Evolutionary conservation across 64 coral and sea anemone genomes (phyloP).

Genomic region (Montipora sp.): DNA sequence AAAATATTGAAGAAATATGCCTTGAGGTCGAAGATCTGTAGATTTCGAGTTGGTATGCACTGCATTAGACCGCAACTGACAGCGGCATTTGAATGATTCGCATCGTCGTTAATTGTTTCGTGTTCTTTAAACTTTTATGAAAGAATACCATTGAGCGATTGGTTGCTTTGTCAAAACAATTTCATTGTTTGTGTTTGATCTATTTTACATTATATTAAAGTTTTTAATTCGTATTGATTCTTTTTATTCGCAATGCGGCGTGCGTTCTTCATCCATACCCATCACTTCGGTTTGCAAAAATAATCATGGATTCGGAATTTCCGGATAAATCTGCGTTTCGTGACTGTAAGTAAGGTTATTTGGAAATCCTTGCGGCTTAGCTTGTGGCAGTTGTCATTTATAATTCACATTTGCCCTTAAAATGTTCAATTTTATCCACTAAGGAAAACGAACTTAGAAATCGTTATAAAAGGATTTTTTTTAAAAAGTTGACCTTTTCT

Average conservation of each 20-base stretch:
- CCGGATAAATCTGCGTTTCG: conserved; percentile 13
- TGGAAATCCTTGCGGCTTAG: neutral
- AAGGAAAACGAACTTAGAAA: neutral
- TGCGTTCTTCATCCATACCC: neutral
- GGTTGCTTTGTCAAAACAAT: conserved; percentile 34
- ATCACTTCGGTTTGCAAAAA: neutral
- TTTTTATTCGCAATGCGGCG: neutral
- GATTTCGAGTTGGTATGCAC: neutral
- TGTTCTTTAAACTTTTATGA: conserved; percentile 36
- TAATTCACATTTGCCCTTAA: conserved; percentile 19
- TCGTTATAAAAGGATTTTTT: neutral
- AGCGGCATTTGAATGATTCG: neutral
- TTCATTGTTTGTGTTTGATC: conserved; percentile 23
- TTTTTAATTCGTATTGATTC: neutral
- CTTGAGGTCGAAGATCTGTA: neutral
- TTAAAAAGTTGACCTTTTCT: too few relatives aligned
- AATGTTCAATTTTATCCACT: neutral
- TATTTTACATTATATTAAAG: conserved; percentile 2
- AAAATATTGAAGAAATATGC: too few relatives aligned
- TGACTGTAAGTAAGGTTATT: conserved; percentile 29
- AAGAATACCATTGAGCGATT: conserved; percentile 20
- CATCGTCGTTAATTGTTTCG: conserved; percentile 30
- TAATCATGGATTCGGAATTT: conserved; percentile 27
- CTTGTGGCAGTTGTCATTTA: conserved; percentile 4
- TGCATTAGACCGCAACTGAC: neutral